Evolutionary conservation across 2,113 vertebrate species (phyloP).

Genomic region (Eretmochelys imbricata): DNA sequence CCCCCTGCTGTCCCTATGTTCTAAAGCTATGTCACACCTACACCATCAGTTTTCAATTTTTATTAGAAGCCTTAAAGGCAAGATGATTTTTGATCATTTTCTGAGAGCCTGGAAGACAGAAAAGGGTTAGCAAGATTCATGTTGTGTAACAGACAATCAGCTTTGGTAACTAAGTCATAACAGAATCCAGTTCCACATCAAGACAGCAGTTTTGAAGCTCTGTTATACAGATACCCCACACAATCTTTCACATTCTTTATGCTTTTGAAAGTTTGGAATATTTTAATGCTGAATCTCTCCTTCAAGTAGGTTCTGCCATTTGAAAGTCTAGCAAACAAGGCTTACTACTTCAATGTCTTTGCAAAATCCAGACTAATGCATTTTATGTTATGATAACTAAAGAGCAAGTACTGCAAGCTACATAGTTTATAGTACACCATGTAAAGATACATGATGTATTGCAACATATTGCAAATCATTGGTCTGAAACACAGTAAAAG

Average conservation of each 20-base stretch:
- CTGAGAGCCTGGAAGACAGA: neutral
- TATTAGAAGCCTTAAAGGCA: neutral
- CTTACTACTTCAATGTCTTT: neutral
- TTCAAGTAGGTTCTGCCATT: neutral
- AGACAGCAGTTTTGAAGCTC: neutral
- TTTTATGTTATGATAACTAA: neutral
- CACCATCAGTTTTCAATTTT: neutral
- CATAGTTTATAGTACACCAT: neutral
- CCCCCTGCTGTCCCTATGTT: neutral
- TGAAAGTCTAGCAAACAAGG: neutral
- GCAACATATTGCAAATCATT: slow-evolving; percentile 10
- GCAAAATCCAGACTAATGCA: neutral
- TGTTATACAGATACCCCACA: neutral
- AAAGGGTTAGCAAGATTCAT: neutral
- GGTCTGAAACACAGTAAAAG: neutral
- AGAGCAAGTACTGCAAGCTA: neutral
- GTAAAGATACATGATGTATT: neutral
- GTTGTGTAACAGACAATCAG: neutral
- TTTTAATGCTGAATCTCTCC: neutral
- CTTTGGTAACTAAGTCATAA: neutral
- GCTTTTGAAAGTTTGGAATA: neutral
- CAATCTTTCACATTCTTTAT: neutral
- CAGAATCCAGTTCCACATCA: neutral
- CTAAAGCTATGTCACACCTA: fast-evolving
- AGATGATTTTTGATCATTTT: neutral